These are phyloP conservation scores for Drosophila lacertosa DNA, from an alignment of 1,140 invertebrate species.

Conservation along the genomic window DNA sequence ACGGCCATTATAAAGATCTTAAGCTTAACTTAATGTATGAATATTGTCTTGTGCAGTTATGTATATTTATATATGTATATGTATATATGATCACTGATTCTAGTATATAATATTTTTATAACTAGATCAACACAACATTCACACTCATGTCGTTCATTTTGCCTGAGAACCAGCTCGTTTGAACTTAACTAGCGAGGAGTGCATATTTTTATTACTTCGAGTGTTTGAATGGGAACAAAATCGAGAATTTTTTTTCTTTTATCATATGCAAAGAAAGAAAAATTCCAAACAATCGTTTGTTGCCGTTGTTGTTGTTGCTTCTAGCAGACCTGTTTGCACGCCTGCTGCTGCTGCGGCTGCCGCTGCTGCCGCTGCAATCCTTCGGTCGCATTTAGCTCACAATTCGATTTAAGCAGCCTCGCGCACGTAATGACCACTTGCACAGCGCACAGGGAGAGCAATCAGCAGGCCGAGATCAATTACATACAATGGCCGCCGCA, in stretches of 20 bases:
- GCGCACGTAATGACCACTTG: slow-evolving; percentile 25
- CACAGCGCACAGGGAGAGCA: slow-evolving; percentile 23
- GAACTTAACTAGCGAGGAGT: too few relatives aligned
- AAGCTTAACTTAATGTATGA: too few relatives aligned
- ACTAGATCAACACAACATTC: too few relatives aligned
- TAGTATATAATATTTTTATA: too few relatives aligned
- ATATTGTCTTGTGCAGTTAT: too few relatives aligned
- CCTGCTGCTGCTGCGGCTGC: slow-evolving; percentile 26
- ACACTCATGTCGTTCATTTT: too few relatives aligned
- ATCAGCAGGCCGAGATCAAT: slow-evolving; percentile 45
- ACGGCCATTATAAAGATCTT: too few relatives aligned
- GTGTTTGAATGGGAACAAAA: slow-evolving; percentile 1
- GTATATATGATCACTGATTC: too few relatives aligned
- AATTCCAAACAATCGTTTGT: slow-evolving; percentile 18
- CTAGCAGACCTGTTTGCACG: slow-evolving; percentile 33
- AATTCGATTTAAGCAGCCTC: slow-evolving; percentile 23
- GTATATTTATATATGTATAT: too few relatives aligned
- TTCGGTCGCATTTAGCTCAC: slow-evolving; percentile 57
- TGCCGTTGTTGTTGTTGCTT: too few relatives aligned
- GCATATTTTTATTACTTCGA: too few relatives aligned
- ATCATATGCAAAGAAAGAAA: background rate
- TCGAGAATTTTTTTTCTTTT: slow-evolving; percentile 1
- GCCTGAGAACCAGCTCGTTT: too few relatives aligned
- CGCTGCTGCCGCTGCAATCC: slow-evolving; percentile 49
- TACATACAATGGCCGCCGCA: slow-evolving; percentile 40